phyloP scores from a whole-genome alignment of 2,888 invertebrate species.

The Frankliniella intonsa region DNA sequence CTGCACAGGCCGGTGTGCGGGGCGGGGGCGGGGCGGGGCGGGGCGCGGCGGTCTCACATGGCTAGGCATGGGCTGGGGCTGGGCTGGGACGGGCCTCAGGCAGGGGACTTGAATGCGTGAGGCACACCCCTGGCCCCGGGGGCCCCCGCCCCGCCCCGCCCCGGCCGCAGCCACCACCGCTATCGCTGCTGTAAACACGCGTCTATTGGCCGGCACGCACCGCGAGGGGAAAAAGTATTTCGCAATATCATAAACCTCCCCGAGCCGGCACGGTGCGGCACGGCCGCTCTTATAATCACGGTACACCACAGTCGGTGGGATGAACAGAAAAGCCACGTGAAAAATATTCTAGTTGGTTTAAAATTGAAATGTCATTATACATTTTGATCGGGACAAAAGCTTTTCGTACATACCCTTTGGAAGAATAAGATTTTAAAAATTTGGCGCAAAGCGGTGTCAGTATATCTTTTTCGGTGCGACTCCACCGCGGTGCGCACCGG shows the following conservation, averaged over 20 bases:
- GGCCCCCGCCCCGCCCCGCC: not conserved
- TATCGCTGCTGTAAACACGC: not conserved
- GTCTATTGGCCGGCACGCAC: not conserved
- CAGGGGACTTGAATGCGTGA: constrained; percentile 15
- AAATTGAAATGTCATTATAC: too few relatives aligned
- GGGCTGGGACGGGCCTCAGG: not conserved
- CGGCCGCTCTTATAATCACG: not conserved
- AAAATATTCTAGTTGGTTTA: too few relatives aligned
- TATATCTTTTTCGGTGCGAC: too few relatives aligned
- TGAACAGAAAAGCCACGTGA: too few relatives aligned
- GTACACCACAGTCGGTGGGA: too few relatives aligned
- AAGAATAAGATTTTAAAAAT: too few relatives aligned
- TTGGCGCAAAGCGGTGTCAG: too few relatives aligned
- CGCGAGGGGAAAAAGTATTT: not conserved
- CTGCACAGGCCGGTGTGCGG: not conserved
- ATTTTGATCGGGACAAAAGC: too few relatives aligned
- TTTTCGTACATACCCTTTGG: too few relatives aligned
- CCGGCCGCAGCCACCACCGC: not conserved
- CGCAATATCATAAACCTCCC: not conserved
- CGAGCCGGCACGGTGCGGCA: not conserved
- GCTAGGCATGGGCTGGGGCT: not conserved
- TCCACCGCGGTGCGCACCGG: too few relatives aligned
- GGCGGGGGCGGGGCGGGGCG: not conserved
- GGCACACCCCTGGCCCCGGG: not conserved
- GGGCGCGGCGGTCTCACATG: not conserved